Base-by-base conservation (phyloP, 2,113 vertebrate genomes). In the Crypturellus undulatus region DNA sequence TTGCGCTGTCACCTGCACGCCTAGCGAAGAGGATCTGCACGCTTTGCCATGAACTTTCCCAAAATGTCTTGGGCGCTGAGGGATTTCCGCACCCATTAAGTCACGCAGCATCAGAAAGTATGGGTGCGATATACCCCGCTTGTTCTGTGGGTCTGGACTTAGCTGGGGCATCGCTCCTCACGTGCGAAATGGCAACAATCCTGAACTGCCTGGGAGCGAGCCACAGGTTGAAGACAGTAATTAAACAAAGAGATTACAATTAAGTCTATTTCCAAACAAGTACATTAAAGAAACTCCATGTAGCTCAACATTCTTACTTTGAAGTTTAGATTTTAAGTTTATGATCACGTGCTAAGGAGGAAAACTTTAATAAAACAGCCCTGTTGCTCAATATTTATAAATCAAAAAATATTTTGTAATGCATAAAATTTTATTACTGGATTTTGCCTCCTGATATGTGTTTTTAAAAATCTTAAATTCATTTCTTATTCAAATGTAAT, bases 181-280 rank as follows among this genome's bases (percentile, higher is more conserved):
- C 0, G 4, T 95, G 79, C 71, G 62, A 94, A 90, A 88, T 67
- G 0, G 6, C 60, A 91, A 64, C 83, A 75, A 83, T 68, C 32
- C 24, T 78, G 32, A 83, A 34, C n/a, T 51, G 60, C 34, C 36
- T 63, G 43, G 49, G 67, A 91, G 26, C 54, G 51, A 90, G 71
- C 1, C 0, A 64, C 45, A 92, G 60, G 80, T 36, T 77, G 82
- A 93, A 85, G 60, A 42, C 11, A 70, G 20, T 52, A 93, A 94
- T 90, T 96, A 94, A 91, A 38, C 49, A 92, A 91, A 89, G 76
- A 25, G 5, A 45, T 2, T 30, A 88, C 64, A 82, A 82, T 91
- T 91, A 94, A 65, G 77, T 75, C 40, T 67, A 40, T 58, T 97
- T 90, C 34, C 83, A 90, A 75, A 36, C 1, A 21, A 10, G 34